Evolutionary conservation across 2,797 vertebrate genomes (phyloP), one percentile per base, ranked within the genome.

Genomic region (Pteronotus mesoamericanus): DNA sequence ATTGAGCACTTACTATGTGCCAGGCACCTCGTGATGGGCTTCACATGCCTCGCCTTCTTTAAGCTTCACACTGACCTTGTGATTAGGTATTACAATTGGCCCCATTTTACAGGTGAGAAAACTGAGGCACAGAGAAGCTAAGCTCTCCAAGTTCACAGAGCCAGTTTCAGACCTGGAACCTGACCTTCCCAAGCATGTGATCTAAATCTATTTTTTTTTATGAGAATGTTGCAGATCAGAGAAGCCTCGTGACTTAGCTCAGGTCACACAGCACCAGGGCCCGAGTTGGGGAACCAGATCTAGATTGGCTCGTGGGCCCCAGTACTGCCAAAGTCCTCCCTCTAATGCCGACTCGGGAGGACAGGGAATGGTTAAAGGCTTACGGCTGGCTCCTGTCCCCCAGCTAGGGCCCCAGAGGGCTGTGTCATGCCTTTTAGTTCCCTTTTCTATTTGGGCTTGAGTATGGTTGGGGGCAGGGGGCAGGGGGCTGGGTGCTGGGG

Each of bases 381-480:
- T 57, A 75, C 37, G 32, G 53, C 16, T 2, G 37, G 42, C 44
- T 57, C 84, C 82, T 71, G 94, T 82, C 96, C 37, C 42, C 32
- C 32, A 19, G 39, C 32, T 66, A 59, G 77, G 66, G 68, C 42
- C 57, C 34, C 5, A 9, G 66, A 88, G 79, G 57, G 51, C 72
- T 77, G 51, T 29, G 46, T 89, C 95, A 39, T 75, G 64, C 94
- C 89, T 89, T 42, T 95, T 44, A 78, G 57, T 24, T 95, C 95
- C 87, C 42, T 51, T 89, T 78, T 97, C 89, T 94, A 93, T 96
- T 95, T 97, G 96, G 95, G 66, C 61, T 32, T 9, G 85, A 59
- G 46, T 37, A 32, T 39, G 59, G 83, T 66, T 77, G 44, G 42
- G 51, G 51, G 78, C 64, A 71, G 92, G 55, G n/a, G n/a, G n/a